Evolutionary conservation across 2,888 invertebrate species (phyloP), one percentile per base, ranked within the genome.

Genomic region (Glyphotaelius pellucidus): DNA sequence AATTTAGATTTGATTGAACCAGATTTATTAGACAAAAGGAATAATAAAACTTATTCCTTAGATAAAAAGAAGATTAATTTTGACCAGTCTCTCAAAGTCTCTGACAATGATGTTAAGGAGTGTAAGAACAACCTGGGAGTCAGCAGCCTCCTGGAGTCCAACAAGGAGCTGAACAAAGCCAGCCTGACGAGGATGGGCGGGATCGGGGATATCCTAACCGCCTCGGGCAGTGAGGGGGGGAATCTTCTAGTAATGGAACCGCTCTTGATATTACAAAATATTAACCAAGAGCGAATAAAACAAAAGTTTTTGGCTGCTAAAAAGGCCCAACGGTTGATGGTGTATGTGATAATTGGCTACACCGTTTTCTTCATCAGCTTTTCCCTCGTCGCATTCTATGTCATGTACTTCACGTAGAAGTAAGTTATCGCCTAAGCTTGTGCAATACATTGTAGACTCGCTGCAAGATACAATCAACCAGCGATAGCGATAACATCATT

Each of bases 321-420:
- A 89, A 94, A 92, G 86, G 90, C 92, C 25, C 93, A 93, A 86
- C 92, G 92, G 91, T 92, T 93, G 38, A 95, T 96, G 93, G 95
- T 96, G 35, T 95, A 95, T 94, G 95, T 96, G 93, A 95, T 97
- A 94, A 96, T 97, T 94, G 96, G 96, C 92, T 96, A 97, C 94
- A 96, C 96, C 67, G 94, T 96, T 91, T 95, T 96, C 81, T 96
- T 96, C 94, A 95, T 96, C 93, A 94, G 96, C 92, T 94, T 96
- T 94, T 95, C 95, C 88, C 95, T 96, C 93, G 95, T 96, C 92
- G 96, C 96, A 80, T 96, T 96, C 95, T 96, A 96, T 94, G 95
- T 96, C 93, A 95, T 96, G 93, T 96, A 96, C 94, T 96, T 96
- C 94, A 95, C 95, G 90, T 96, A 94, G 94, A 86, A 86, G 38